Evolutionary conservation across 2,888 invertebrate species (phyloP).

Genomic region (Cataglyphis livida): DNA sequence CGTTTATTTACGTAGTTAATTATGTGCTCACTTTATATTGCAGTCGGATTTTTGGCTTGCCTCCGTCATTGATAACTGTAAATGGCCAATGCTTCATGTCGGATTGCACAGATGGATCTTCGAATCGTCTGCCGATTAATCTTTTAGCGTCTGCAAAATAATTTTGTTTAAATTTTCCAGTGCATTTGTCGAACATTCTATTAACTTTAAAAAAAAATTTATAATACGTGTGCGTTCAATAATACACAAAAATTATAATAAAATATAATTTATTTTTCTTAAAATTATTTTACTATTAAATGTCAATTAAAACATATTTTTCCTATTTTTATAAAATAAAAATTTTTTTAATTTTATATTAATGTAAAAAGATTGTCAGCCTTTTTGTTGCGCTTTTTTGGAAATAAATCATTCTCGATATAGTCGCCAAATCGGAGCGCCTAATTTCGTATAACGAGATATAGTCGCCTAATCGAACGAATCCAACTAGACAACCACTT

Average conservation of each 20-base stretch:
- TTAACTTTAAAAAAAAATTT: not conserved
- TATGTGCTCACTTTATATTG: conserved; percentile 62
- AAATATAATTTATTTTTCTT: not conserved
- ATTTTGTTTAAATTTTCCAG: not conserved
- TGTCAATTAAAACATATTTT: not conserved
- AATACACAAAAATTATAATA: not conserved
- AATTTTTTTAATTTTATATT: not conserved
- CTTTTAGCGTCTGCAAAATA: conserved; percentile 89
- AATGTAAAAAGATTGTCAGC: not conserved
- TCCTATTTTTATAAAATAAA: not conserved
- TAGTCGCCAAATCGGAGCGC: conserved; percentile 49
- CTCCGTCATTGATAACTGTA: conserved; percentile 89
- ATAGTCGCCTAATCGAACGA: conserved; percentile 55
- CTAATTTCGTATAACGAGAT: not conserved
- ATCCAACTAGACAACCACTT: conserved; percentile 10
- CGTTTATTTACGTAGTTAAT: conserved; percentile 24
- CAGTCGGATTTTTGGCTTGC: conserved; percentile 91
- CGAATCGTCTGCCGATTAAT: conserved; percentile 93
- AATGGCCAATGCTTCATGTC: conserved; percentile 96
- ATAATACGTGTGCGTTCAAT: not conserved
- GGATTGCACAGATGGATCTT: conserved; percentile 92
- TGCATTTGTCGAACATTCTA: conserved; percentile 9
- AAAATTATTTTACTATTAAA: not conserved
- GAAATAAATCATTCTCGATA: conserved; percentile 26
- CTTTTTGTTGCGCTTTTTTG: not conserved